Evolutionary conservation across 2,888 invertebrate genomes (phyloP).

Genomic region (Trachelus iudaicus): DNA sequence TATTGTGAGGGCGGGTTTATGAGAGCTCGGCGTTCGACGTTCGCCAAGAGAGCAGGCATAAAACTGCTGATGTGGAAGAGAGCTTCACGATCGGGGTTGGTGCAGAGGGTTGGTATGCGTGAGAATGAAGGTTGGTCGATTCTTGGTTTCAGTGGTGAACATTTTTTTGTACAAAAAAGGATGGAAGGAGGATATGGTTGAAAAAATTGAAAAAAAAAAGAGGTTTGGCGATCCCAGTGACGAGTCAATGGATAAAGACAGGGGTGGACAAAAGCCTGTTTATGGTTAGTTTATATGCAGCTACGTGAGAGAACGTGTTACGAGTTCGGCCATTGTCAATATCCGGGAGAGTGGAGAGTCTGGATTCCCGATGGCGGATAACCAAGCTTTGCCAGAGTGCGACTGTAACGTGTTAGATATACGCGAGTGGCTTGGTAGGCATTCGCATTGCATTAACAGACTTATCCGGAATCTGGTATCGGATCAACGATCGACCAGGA

Average conservation of each 20-base stretch:
- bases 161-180: neutral
- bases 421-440: neutral
- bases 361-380: neutral
- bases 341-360: neutral
- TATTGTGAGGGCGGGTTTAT: constrained; percentile 41
- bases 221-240: neutral
- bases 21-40: constrained; percentile 20
- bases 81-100: neutral
- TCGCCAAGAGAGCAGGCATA: constrained; percentile 18
- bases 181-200: neutral
- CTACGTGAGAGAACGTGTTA: constrained; percentile 5
- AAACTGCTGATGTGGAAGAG: constrained; percentile 12
- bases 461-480: neutral
- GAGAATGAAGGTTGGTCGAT: neutral
- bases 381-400: neutral
- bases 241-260: neutral
- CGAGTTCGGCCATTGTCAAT: constrained; percentile 14
- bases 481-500: constrained; percentile 33
- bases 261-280: neutral
- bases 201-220: too few species aligned
- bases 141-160: neutral
- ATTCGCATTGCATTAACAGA: constrained; percentile 1
- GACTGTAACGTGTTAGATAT: neutral
- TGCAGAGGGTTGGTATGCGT: neutral
- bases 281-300: neutral